These are phyloP conservation scores for Polydrusus tereticollis DNA, from an alignment of 2,888 invertebrate species.

Conservation along the genomic window DNA sequence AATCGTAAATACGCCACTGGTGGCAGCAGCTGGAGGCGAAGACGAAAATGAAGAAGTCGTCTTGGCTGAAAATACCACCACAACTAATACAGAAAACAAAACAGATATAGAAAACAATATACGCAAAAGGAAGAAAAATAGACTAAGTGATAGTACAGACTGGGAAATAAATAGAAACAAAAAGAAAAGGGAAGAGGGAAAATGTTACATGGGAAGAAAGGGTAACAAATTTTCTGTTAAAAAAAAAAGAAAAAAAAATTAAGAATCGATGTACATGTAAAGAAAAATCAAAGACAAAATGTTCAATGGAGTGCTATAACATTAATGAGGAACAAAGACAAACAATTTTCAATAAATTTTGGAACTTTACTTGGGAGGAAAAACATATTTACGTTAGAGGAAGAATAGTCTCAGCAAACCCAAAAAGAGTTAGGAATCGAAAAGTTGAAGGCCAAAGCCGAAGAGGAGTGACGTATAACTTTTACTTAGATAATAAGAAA, in stretches of 20 bases:
- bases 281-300: constrained; percentile 27
- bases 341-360: constrained; percentile 39
- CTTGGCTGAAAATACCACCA: constrained; percentile 24
- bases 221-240: constrained; percentile 29
- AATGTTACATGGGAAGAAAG: constrained; percentile 32
- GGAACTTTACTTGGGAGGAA: constrained; percentile 41
- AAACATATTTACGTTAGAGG: constrained; percentile 21
- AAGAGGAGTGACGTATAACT: constrained; percentile 19
- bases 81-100: constrained; percentile 31
- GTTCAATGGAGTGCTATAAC: constrained; percentile 32
- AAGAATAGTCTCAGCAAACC: constrained; percentile 30
- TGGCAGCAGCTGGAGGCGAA: constrained; percentile 19
- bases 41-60: constrained; percentile 24
- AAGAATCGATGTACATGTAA: constrained; percentile 27
- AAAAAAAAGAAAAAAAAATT: constrained; percentile 30
- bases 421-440: constrained; percentile 34
- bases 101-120: constrained; percentile 27
- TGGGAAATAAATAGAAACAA: constrained; percentile 35
- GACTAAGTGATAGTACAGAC: constrained; percentile 26
- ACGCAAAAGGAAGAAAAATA: constrained; percentile 38
- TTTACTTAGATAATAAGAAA: constrained; percentile 24
- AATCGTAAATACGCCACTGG: no score
- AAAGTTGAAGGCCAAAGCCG: constrained; percentile 21
- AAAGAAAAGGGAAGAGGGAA: constrained; percentile 22
- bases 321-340: constrained; percentile 34